These are phyloP conservation scores for Phalacrocorax carbo DNA, from an alignment of 2,113 vertebrate genomes.

Conservation along the genomic window DNA sequence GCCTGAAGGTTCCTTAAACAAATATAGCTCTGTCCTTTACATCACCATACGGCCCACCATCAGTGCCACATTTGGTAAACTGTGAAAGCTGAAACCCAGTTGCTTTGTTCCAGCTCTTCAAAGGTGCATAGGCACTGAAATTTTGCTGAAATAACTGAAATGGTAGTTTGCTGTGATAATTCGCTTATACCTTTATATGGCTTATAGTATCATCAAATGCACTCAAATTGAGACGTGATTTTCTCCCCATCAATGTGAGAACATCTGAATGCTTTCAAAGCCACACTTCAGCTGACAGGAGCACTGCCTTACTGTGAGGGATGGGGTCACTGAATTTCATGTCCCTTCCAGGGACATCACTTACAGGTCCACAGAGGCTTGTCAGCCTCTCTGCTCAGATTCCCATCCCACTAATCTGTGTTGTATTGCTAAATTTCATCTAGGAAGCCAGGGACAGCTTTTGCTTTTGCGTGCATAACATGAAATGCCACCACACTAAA, in stretches of 20 bases:
- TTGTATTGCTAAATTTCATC: background rate
- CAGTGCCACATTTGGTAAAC: slow-evolving; percentile 7
- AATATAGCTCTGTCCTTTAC: slow-evolving; percentile 23
- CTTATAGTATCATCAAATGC: background rate
- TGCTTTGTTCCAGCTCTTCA: slow-evolving; percentile 4
- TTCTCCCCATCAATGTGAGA: background rate
- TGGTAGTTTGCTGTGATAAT: background rate
- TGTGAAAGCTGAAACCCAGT: slow-evolving; percentile 2
- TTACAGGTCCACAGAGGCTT: background rate
- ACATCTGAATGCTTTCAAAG: background rate
- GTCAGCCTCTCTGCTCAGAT: background rate
- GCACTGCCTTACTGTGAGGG: background rate
- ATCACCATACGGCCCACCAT: background rate
- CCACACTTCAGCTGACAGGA: background rate
- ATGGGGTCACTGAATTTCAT: background rate
- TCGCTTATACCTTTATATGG: background rate
- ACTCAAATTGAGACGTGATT: background rate
- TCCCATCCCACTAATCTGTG: background rate
- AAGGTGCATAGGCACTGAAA: background rate
- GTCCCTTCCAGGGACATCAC: background rate
- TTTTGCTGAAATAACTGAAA: background rate
- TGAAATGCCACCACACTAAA: background rate
- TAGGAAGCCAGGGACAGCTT: background rate
- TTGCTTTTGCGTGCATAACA: background rate
- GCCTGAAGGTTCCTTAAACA: slow-evolving; percentile 34